Evolutionary conservation across 2,113 vertebrate genomes (phyloP), one percentile per base, ranked within the genome.

Genomic region (Albula glossodonta): DNA sequence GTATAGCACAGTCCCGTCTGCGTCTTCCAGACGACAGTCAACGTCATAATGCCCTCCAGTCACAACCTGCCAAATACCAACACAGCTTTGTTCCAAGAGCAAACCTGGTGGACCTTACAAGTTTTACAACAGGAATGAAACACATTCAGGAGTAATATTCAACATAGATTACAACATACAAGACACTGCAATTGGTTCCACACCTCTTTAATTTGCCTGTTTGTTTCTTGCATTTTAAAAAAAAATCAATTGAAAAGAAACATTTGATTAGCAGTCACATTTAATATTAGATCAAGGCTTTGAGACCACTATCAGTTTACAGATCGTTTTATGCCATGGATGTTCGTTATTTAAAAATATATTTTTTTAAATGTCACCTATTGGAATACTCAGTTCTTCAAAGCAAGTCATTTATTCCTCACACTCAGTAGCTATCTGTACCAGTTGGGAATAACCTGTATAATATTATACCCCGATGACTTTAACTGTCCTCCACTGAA

Each of bases 1-100:
- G 92, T 99, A 99, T 0, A 99, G 93, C 2, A 98, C 97, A 13
- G 90, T 92, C 22, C 97, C 96, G 50, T 98, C 96, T 0, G 97
- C 96, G 86, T 97, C 98, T 93, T 99, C 98, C 89, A 99, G 89
- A 5, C 98, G 96, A 91, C 98, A 99, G 87, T 99, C 98, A 70
- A 99, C 98, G 88, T 99, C 98, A 63, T 99, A 99, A 92, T 99
- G 98, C 22, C 98, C 98, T 60, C 98, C 98, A 5, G 98, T 99
- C 88, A 99, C 99, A 83, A 99, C 98, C 98, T 99, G 86, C 13
- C 4, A 4, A 31, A 25, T 31, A 81, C 4, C 53, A 84, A 80
- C 31, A 79, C 80, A 84, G 7, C 9, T 57, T 57, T 51, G 13
- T n/a, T 51, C 51, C 51, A 82, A 17, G 13, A 0, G 2, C 50